Evolutionary conservation across 37 sponge, comb jelly and placozoan genomes (phyloP).

Genomic region (Mnemiopsis leidyi): DNA sequence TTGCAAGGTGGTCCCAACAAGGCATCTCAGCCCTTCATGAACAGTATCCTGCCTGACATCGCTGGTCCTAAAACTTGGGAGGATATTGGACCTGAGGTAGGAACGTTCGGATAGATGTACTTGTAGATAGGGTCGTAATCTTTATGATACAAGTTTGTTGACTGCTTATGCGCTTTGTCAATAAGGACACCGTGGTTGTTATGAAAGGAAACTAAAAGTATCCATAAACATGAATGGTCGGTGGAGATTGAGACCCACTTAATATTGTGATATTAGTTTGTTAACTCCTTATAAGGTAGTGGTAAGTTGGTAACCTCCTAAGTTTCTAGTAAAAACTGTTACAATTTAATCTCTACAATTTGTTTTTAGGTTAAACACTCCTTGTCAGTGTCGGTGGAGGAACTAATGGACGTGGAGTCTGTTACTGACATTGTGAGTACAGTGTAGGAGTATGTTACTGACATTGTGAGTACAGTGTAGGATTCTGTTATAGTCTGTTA

Average conservation of each 20-base stretch:
- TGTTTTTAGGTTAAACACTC: not conserved
- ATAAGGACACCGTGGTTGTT: too few species aligned
- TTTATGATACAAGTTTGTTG: not conserved
- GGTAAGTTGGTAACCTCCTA: too few species aligned
- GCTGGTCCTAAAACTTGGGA: not conserved
- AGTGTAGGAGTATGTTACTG: not conserved
- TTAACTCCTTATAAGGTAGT: too few species aligned
- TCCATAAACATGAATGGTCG: too few species aligned
- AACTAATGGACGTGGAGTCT: not conserved
- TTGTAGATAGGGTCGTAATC: not conserved
- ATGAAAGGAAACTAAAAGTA: too few species aligned
- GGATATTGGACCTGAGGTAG: constrained; percentile 19
- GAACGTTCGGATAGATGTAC: too few species aligned
- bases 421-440: not conserved
- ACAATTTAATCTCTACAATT: too few species aligned
- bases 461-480: not conserved
- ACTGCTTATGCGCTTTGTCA: too few species aligned
- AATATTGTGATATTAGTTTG: too few species aligned
- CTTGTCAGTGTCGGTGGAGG: not conserved
- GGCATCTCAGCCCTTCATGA: not conserved
- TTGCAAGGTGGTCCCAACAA: not conserved
- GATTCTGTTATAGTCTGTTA: not conserved
- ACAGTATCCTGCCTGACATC: not conserved
- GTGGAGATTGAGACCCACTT: too few species aligned
- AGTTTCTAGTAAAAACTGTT: too few species aligned